Percentiles rank a stretch among this genome's conserved stretches.
These are phyloP conservation scores for Halotydeus destructor DNA, from an alignment of 1,140 invertebrate species.

Conservation along the genomic window DNA sequence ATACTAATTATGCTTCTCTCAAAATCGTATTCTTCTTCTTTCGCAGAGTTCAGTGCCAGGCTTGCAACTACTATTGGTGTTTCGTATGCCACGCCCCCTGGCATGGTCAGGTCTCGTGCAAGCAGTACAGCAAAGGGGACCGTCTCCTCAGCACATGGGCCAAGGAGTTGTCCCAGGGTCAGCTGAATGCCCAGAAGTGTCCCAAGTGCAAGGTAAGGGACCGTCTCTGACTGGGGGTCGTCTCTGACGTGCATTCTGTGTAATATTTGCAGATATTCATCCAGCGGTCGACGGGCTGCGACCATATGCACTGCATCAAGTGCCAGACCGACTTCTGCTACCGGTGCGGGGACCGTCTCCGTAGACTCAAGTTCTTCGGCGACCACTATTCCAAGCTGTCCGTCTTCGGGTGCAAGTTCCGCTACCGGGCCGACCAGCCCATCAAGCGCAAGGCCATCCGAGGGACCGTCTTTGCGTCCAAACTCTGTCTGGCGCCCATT, in stretches of 20 bases:
- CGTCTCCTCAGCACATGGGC: constrained; percentile 26
- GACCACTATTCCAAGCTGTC: constrained; percentile 26
- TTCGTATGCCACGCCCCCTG: constrained; percentile 28
- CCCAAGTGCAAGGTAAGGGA: constrained; percentile 27
- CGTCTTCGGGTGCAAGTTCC: constrained; percentile 28
- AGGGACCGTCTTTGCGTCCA: constrained; percentile 27
- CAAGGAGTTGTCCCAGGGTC: constrained; percentile 23
- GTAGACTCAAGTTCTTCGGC: constrained; percentile 25
- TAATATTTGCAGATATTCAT: constrained; percentile 25
- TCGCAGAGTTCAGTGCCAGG: constrained; percentile 19
- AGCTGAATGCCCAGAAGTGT: constrained; percentile 28
- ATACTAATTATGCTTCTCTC: background rate
- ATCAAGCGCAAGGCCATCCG: constrained; percentile 23
- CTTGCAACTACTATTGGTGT: constrained; percentile 26
- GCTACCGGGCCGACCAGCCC: constrained; percentile 24
- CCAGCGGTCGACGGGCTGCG: constrained; percentile 26
- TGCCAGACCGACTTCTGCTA: constrained; percentile 29
- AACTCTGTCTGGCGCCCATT: constrained; percentile 22
- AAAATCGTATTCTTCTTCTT: background rate
- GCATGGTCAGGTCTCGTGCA: constrained; percentile 26
- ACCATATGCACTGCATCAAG: constrained; percentile 27
- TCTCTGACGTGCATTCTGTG: background rate
- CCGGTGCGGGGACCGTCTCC: constrained; percentile 25
- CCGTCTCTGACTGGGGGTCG: background rate
- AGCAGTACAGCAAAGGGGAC: constrained; percentile 25